Evolutionary conservation across 1,140 invertebrate genomes (phyloP).

Genomic region (Drosophila nikananu): DNA sequence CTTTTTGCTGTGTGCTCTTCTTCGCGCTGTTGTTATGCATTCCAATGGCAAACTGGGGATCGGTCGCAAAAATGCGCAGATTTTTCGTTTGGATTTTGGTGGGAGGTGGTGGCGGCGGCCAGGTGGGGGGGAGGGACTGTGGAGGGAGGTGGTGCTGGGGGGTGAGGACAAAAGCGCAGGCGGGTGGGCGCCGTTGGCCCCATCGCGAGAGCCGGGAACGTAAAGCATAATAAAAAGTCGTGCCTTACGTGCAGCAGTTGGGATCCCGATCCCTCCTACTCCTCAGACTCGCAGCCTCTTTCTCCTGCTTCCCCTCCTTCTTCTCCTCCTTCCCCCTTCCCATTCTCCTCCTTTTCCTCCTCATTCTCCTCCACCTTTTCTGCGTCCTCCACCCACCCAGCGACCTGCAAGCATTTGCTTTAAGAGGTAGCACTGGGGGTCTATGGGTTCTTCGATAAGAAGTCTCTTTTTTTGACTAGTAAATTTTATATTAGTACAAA

Average conservation of each 20-base stretch:
- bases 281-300: neutral
- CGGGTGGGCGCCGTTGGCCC: constrained; percentile 78
- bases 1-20: constrained; percentile 27
- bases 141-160: neutral
- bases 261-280: constrained; percentile 11
- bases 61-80: constrained; percentile 67
- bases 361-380: neutral
- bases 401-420: constrained; percentile 22
- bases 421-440: neutral
- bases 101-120: neutral
- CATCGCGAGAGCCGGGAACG: constrained; percentile 63
- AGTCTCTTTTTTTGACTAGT: neutral
- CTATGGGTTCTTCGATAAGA: neutral
- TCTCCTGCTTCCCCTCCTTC: neutral
- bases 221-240: constrained; percentile 83
- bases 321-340: neutral
- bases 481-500: neutral
- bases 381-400: constrained; percentile 20
- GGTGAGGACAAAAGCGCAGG: constrained; percentile 66
- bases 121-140: neutral
- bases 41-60: constrained; percentile 71
- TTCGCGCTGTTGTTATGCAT: constrained; percentile 69
- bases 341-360: neutral
- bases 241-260: constrained; percentile 78
- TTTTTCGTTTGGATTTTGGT: constrained; percentile 59